Evolutionary conservation across 2,888 invertebrate species (phyloP), one percentile per base, ranked within the genome.

Genomic region (Lasiommata megera): DNA sequence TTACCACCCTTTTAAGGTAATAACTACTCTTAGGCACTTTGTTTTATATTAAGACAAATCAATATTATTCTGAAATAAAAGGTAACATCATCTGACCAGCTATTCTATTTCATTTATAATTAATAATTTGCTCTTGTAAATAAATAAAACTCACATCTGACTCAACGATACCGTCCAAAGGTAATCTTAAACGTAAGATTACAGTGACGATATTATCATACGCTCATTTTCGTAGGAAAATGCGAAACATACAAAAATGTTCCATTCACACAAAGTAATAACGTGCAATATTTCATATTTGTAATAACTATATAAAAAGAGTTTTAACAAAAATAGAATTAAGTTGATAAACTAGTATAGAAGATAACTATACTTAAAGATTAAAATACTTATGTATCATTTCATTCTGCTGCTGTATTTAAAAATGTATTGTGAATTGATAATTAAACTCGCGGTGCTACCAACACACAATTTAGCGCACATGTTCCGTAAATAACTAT

Each of bases 171-270:
- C 84, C 86, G 75, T 89, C 83, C 76, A 73, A 75, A 83, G 81
- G 71, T 84, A 86, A 88, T 89, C 89, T 89, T 79, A 77, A 70
- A 50, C 41, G 57, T 71, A 88, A 89, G 89, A 89, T 86, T 82
- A 87, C 80, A 78, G 73, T 67, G 88, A 88, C 74, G 82, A 82
- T 80, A 84, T 80, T 70, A 71, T 73, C 77, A 74, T 66, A 71
- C 70, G 7, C 23, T 18, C 41, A 52, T 48, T 55, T 55, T 47
- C 31, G 14, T 38, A 29, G 8, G 41, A 31, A 52, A 52, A 40
- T 40, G 29, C n/a, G n/a, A 51, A 40, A 29, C 9, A 23, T 18
- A 11, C 14, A 23, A 40, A 36, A 37, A 37, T 47, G 12, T 23
- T 23, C 14, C 48, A 18, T 48, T 48, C 48, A 23, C 23, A 48